Evolutionary conservation across 2,113 vertebrate species (phyloP), one percentile per base, ranked within the genome.

Genomic region (human (Homo sapiens)): DNA sequence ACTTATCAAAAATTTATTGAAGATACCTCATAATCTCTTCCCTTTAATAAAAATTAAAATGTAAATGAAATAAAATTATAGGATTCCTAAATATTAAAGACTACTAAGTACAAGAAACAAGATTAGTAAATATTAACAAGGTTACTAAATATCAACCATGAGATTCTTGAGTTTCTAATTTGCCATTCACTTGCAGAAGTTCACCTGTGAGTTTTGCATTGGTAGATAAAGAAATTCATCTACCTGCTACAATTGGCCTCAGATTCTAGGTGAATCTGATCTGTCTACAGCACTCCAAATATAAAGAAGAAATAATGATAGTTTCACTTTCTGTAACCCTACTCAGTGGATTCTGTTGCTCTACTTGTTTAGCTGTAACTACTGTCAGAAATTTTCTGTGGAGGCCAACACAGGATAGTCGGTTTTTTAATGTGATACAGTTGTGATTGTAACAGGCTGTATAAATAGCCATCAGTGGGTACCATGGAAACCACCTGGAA

Each of bases 321-420:
- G 9, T 45, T 75, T 57, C 3, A 4, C 12, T 40, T 48, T 22
- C 80, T 59, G 0, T 11, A 27, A 38, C n/a, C 35, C 52, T 48
- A 16, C 8, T 4, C 3, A 5, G 0, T 27, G 25, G 10, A 40
- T 14, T 5, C 13, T 38, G 3, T 35, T 17, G 18, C 32, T 76
- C n/a, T 59, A 14, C 4, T 45, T 55, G 2, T 23, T 75, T 25
- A 55, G 25, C 55, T 23, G 40, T 79, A 38, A n/a, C 23, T 8
- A 0, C 40, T 8, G 8, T 9, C 38, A 78, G 48, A 23, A 59
- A 27, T 57, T 30, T 76, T 82, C 22, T 70, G 0, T 55, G 79
- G 32, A 38, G 38, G 20, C 7, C 14, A 13, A 14, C 38, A 16
- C 22, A 22, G 8, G 40, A 7, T 48, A 11, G 30, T 30, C 61